Evolutionary conservation across 2,113 vertebrate species (phyloP), one percentile per base, ranked within the genome.

Genomic region (Protobothrops mucrosquamatus): DNA sequence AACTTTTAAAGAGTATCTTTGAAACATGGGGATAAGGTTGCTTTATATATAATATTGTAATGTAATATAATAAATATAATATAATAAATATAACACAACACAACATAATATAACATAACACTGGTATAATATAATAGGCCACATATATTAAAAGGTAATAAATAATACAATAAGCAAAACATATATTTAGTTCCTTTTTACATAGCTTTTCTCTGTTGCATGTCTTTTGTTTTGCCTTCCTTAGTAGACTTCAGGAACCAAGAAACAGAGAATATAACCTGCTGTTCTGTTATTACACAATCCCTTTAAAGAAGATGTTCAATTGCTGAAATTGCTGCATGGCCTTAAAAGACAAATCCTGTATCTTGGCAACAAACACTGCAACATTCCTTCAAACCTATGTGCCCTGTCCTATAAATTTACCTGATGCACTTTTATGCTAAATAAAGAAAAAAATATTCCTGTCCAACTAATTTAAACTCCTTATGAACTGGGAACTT

Each of bases 231-330:
- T 94, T 95, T 64, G 69, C 81, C 59, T 1, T 92, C 81, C 69
- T 1, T 92, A 23, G 43, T 51, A 95, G 93, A 85, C 92, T 87
- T 81, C 46, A 56, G 0, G 8, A 54, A 94, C 87, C 23, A 92
- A 91, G 24, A 89, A 87, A 87, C n/a, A 1, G 57, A 93, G 88
- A 92, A 43, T 26, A 54, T 86, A 93, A 92, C 92, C 93, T 88
- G 92, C 89, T 91, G 89, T 81, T 69, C 91, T 92, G 95, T 95
- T 96, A 94, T 94, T 96, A 97, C 96, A 93, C 89, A 94, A 92
- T 92, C 91, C 34, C 88, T 54, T 52, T 85, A 89, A 39, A 34
- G 74, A 94, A 90, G 48, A 86, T 74, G 87, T 34, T 89, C 59
- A 57, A 0, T 18, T 92, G 88, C 55, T 81, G 86, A 95, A 92